Conservation (phyloP, 2,113 vertebrate genomes). For the Actenoides lindsayi region DNA sequence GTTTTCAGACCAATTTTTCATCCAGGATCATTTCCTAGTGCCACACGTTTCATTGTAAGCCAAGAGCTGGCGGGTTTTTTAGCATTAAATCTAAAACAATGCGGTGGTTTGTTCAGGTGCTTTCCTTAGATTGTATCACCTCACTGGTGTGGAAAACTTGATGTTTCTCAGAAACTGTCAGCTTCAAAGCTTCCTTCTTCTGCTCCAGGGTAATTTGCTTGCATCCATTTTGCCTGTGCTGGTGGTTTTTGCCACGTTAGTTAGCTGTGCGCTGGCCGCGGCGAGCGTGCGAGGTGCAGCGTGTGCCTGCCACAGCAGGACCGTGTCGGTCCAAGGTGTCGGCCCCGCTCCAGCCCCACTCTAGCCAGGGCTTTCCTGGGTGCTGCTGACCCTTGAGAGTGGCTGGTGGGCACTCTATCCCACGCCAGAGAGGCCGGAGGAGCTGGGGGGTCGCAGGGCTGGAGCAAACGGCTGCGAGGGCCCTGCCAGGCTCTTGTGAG, state of each 20-base stretch:
- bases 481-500: neutral
- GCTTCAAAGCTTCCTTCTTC: neutral
- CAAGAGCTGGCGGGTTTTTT: neutral
- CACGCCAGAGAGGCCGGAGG: neutral
- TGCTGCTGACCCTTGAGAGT: neutral
- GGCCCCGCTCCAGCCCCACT: neutral
- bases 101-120: neutral
- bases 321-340: neutral
- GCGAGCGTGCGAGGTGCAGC: neutral
- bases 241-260: neutral
- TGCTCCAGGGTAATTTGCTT: neutral
- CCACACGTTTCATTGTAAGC: neutral
- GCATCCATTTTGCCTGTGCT: neutral
- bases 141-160: neutral
- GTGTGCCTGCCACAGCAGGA: too few species aligned
- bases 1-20: neutral
- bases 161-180: neutral
- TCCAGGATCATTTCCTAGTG: neutral
- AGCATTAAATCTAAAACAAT: neutral
- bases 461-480: accelerated
- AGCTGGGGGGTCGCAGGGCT: neutral
- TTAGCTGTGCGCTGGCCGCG: accelerated
- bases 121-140: neutral
- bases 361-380: neutral
- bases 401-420: accelerated